Conservation (phyloP, 2,113 vertebrate genomes). For the Turdus rufiventris region DNA sequence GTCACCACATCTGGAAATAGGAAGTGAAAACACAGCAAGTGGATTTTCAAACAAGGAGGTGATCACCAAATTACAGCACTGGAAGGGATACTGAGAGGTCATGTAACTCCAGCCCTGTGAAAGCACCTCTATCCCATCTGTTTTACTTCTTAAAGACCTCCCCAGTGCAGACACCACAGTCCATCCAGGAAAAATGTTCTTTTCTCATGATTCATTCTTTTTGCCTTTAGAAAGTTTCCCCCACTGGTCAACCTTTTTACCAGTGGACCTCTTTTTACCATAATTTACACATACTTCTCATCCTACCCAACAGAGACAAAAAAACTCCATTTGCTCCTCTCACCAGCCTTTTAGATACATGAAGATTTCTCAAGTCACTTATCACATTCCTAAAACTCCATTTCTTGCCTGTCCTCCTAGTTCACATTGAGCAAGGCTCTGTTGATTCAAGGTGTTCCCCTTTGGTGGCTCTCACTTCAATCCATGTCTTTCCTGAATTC, state of each 20-base stretch:
- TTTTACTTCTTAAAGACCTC: neutral
- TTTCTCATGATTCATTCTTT: neutral
- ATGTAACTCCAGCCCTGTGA: neutral
- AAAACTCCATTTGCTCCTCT: neutral
- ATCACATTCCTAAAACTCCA: neutral
- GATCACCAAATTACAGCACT: neutral
- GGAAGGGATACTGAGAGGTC: neutral
- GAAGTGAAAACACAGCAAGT: neutral
- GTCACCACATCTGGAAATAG: neutral
- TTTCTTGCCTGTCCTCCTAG: neutral
- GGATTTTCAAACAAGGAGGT: neutral
- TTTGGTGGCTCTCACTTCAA: neutral
- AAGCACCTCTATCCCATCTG: neutral
- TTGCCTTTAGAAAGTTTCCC: neutral
- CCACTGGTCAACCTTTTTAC: neutral
- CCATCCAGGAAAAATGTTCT: neutral
- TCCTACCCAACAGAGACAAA: neutral
- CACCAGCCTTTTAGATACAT: neutral
- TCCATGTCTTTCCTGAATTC: neutral
- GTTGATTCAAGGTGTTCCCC: neutral
- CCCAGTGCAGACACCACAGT: neutral
- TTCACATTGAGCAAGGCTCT: neutral
- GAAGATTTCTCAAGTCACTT: neutral
- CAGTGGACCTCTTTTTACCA: neutral
- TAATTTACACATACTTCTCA: neutral